Percentiles rank a stretch among this genome's conserved stretches.
These are phyloP conservation scores for Festucalex cinctus DNA, from an alignment of 2,113 vertebrate species.

Conservation along the genomic window DNA sequence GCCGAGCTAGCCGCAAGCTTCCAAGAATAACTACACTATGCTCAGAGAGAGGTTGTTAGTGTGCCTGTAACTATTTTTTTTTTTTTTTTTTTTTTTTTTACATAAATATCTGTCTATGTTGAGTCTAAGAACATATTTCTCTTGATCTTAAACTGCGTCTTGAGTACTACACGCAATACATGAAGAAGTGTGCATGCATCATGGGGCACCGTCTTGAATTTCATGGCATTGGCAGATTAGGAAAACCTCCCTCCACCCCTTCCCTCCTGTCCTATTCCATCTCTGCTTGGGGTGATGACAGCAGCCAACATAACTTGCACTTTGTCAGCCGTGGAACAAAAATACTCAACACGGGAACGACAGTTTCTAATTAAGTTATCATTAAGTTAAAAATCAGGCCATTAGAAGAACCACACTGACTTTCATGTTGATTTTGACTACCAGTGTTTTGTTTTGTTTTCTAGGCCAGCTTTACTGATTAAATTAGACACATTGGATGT, in stretches of 20 bases:
- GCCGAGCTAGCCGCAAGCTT: slow-evolving; percentile 26
- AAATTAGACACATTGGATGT: not conserved
- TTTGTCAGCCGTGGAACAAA: slow-evolving; percentile 23
- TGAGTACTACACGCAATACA: slow-evolving; percentile 1
- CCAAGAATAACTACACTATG: slow-evolving; percentile 52
- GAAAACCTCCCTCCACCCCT: slow-evolving; percentile 33
- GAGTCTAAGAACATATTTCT: slow-evolving; percentile 24
- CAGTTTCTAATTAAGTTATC: not conserved
- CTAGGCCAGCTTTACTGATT: not conserved
- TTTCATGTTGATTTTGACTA: no score
- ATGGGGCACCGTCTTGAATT: slow-evolving; percentile 74
- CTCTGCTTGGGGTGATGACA: slow-evolving; percentile 33
- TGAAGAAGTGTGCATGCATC: slow-evolving; percentile 28
- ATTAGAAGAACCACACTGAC: no score
- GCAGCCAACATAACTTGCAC: slow-evolving; percentile 18
- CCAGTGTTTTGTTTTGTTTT: not conserved
- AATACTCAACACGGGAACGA: not conserved
- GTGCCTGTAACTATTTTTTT: slow-evolving; percentile 28
- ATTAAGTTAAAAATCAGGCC: not conserved
- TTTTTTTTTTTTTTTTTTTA: no score
- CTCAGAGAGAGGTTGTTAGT: not conserved
- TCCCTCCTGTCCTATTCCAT: slow-evolving; percentile 56
- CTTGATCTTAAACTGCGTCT: slow-evolving; percentile 1
- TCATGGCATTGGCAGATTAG: slow-evolving; percentile 78
- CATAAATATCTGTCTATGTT: slow-evolving; percentile 21